These are phyloP conservation scores for Tolmerus cingulatus DNA, from an alignment of 2,888 invertebrate genomes.

Conservation along the genomic window DNA sequence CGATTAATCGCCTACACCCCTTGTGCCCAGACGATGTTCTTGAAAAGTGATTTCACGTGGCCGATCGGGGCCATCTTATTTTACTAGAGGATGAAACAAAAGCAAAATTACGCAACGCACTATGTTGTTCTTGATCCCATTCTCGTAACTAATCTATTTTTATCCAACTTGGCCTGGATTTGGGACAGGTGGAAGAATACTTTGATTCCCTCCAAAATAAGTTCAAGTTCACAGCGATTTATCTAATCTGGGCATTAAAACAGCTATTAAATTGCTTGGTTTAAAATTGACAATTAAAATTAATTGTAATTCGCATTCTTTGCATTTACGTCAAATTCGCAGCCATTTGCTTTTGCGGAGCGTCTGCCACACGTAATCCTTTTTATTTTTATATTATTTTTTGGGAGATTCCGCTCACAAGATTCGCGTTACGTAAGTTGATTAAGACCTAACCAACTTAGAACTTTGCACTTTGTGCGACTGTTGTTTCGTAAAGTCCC, in stretches of 20 bases:
- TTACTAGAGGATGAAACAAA: neutral
- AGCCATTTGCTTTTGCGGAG: neutral
- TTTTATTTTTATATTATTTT: neutral
- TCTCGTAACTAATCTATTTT: neutral
- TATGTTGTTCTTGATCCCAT: neutral
- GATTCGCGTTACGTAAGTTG: neutral
- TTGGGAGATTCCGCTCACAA: neutral
- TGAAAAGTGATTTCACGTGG: neutral
- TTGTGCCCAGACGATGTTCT: neutral
- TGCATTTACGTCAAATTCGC: neutral
- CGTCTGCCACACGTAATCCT: neutral
- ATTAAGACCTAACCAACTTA: neutral
- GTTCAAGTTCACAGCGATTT: conserved; percentile 10
- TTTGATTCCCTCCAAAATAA: neutral
- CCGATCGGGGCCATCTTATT: conserved; percentile 8
- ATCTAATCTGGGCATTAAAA: neutral
- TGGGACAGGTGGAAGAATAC: neutral
- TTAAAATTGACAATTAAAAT: neutral
- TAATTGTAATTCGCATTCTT: neutral
- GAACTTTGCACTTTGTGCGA: neutral
- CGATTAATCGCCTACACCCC: neutral
- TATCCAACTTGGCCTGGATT: neutral
- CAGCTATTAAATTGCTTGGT: neutral
- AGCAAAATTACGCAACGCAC: neutral
- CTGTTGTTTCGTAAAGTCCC: neutral